These are phyloP conservation scores for Limenitis camilla DNA, from an alignment of 2,888 invertebrate genomes.

Conservation along the genomic window DNA sequence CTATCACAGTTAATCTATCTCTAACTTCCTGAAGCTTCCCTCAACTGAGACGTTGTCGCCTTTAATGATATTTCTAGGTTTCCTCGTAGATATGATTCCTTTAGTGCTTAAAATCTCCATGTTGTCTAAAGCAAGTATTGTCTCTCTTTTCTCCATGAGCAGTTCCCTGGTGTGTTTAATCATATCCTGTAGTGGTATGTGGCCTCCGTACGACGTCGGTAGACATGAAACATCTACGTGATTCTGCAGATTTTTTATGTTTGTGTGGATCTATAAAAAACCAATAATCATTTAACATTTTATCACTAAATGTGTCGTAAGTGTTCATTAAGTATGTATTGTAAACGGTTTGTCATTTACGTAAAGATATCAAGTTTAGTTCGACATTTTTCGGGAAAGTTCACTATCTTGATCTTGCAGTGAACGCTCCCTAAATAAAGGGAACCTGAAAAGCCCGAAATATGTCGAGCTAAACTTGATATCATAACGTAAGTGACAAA, in stretches of 20 bases:
- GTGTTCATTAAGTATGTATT: too few relatives aligned
- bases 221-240: slow-evolving; percentile 77
- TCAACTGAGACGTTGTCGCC: slow-evolving; percentile 51
- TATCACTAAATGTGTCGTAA: background rate
- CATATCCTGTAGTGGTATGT: slow-evolving; percentile 81
- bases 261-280: slow-evolving; percentile 71
- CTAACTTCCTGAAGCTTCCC: slow-evolving; percentile 81
- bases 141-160: slow-evolving; percentile 73
- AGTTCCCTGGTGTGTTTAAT: slow-evolving; percentile 79
- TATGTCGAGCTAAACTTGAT: too few relatives aligned
- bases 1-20: slow-evolving; percentile 74
- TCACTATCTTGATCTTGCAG: too few relatives aligned
- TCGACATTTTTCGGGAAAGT: too few relatives aligned
- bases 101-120: slow-evolving; percentile 79
- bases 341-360: too few relatives aligned
- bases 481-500: too few relatives aligned
- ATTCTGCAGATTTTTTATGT: slow-evolving; percentile 74
- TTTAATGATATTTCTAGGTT: slow-evolving; percentile 37
- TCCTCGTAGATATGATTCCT: slow-evolving; percentile 61
- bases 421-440: too few relatives aligned
- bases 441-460: too few relatives aligned
- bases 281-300: background rate
- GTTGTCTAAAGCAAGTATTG: slow-evolving; percentile 74
- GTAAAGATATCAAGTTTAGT: too few relatives aligned
- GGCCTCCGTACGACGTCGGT: slow-evolving; percentile 83